Evolutionary conservation across 2,888 invertebrate species (phyloP).

Genomic region (Nemoura dubitans): DNA sequence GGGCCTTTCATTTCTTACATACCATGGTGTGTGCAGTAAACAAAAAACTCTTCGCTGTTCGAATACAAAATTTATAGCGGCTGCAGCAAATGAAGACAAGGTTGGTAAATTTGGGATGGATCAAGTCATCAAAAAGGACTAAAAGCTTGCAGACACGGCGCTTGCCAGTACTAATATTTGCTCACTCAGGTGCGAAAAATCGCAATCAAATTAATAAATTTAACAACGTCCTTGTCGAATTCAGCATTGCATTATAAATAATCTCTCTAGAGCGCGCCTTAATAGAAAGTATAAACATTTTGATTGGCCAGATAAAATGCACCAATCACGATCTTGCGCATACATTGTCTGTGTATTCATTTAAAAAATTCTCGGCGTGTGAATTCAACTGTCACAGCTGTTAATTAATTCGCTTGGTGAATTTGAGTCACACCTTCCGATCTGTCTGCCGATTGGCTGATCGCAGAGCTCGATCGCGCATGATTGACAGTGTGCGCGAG

Average conservation of each 20-base stretch:
- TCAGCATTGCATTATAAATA: not conserved
- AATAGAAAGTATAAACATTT: slow-evolving; percentile 12
- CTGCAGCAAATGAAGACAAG: not conserved
- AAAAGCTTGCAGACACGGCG: not conserved
- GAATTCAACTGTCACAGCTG: not conserved
- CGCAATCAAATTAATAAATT: not conserved
- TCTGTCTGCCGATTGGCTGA: not conserved
- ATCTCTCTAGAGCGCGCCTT: not conserved
- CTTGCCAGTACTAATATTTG: not conserved
- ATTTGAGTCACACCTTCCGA: not conserved
- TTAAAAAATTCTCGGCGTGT: too few relatives aligned
- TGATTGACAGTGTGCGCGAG: too few relatives aligned
- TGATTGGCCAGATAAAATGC: not conserved
- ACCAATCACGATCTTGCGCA: not conserved
- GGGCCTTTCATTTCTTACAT: not conserved
- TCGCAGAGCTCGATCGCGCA: not conserved
- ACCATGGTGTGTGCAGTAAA: not conserved
- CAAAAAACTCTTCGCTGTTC: not conserved
- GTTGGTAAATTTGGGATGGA: not conserved
- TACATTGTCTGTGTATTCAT: too few relatives aligned
- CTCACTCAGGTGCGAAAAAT: not conserved
- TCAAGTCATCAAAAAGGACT: not conserved
- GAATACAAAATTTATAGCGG: not conserved
- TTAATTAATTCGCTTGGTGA: not conserved
- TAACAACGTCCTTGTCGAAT: not conserved